Evolutionary conservation across 1,140 invertebrate species (phyloP).

Genomic region (Lanistes nyassanus): DNA sequence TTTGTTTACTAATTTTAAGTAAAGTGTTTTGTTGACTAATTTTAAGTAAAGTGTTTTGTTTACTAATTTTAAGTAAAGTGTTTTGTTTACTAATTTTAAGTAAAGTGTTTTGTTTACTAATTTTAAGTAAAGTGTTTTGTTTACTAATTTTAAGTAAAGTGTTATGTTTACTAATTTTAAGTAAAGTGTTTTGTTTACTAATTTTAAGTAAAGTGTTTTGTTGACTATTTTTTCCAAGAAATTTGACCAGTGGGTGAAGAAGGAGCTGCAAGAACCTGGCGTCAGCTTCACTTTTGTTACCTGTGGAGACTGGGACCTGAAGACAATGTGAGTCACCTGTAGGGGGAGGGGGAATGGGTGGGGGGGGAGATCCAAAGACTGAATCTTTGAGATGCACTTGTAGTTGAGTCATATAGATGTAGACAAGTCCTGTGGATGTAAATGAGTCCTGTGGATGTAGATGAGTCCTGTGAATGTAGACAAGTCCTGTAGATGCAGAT

Average conservation of each 20-base stretch:
- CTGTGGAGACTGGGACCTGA: conserved; percentile 76
- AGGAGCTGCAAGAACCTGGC: conserved; percentile 60
- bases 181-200: background rate
- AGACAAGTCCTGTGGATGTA: no score
- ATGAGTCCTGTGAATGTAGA: no score
- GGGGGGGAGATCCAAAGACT: background rate
- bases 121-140: background rate
- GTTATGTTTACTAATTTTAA: background rate
- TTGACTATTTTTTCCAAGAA: conserved; percentile 42
- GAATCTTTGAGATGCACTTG: no score
- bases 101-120: no score
- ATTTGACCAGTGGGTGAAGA: conserved; percentile 68
- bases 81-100: background rate
- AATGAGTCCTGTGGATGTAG: no score
- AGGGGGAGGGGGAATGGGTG: background rate
- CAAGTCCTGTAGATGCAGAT: no score
- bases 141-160: background rate
- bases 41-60: background rate
- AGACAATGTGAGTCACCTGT: conserved; percentile 68
- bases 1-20: no score
- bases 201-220: background rate
- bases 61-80: background rate
- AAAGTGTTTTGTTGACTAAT: background rate
- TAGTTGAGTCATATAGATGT: no score
- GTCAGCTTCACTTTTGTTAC: conserved; percentile 71